Conservation (phyloP, 1,140 invertebrate genomes). For the Prorops nasuta region DNA sequence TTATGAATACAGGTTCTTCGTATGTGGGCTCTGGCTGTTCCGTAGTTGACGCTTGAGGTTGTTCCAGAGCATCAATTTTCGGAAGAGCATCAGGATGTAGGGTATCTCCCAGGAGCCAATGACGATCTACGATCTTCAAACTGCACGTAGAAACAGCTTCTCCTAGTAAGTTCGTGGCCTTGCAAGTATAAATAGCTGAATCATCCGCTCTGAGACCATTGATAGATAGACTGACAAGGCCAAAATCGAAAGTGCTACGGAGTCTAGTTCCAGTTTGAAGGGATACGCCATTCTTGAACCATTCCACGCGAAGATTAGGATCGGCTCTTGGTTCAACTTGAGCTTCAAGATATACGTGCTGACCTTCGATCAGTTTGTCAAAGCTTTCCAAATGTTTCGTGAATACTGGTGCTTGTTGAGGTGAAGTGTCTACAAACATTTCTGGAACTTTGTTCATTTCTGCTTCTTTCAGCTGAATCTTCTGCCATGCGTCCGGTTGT, state of each 20-base stretch:
- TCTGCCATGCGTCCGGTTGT: slow-evolving; percentile 85
- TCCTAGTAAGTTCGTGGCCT: slow-evolving; percentile 84
- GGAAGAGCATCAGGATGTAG: slow-evolving; percentile 88
- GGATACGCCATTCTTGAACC: slow-evolving; percentile 90
- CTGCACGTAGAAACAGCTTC: slow-evolving; percentile 90
- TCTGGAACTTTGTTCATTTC: slow-evolving; percentile 85
- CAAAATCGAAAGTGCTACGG: slow-evolving; percentile 90
- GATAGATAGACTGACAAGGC: slow-evolving; percentile 88
- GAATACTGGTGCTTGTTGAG: slow-evolving; percentile 85
- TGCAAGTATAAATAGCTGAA: slow-evolving; percentile 92
- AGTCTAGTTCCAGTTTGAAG: slow-evolving; percentile 81
- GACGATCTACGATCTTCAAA: slow-evolving; percentile 84
- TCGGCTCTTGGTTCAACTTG: slow-evolving; percentile 95
- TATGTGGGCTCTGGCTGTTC: slow-evolving; percentile 74
- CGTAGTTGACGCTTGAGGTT: slow-evolving; percentile 63
- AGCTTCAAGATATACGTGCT: slow-evolving; percentile 90
- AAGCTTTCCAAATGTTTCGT: slow-evolving; percentile 86
- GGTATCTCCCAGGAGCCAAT: slow-evolving; percentile 84
- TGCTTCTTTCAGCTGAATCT: slow-evolving; percentile 84
- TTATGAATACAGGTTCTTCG: slow-evolving; percentile 85
- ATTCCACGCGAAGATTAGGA: slow-evolving; percentile 86
- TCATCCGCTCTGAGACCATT: slow-evolving; percentile 83
- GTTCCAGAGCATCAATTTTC: slow-evolving; percentile 84
- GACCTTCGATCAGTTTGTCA: slow-evolving; percentile 82
- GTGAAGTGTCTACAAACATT: slow-evolving; percentile 77